A percentile compares a stretch with the other conserved stretches of the same genome.
phyloP scores from a whole-genome alignment of 1,140 invertebrate species.

The Pseudoatta argentina region DNA sequence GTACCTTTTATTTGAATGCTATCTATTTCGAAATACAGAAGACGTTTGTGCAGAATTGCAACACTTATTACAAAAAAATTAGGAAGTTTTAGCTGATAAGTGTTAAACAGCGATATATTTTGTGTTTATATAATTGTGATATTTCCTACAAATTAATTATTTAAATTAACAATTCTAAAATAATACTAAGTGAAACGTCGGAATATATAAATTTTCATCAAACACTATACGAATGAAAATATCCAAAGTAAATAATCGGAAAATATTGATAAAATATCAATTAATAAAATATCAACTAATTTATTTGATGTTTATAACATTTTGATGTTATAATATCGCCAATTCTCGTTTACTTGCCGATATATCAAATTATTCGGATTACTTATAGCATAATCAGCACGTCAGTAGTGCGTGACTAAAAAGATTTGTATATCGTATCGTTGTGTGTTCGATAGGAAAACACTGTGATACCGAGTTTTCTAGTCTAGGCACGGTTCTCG shows the following conservation, averaged over 20 bases:
- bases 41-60: not conserved
- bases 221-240: not conserved
- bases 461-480: slow-evolving; percentile 20
- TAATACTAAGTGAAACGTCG: too few relatives aligned
- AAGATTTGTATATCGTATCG: slow-evolving; percentile 6
- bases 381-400: slow-evolving; percentile 24
- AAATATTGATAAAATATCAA: not conserved
- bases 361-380: slow-evolving; percentile 13
- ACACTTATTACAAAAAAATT: not conserved
- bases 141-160: not conserved
- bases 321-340: not conserved
- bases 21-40: slow-evolving; percentile 8
- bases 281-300: not conserved
- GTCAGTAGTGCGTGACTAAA: slow-evolving; percentile 32
- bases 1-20: not conserved
- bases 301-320: not conserved
- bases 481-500: slow-evolving; percentile 4
- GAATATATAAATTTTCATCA: not conserved
- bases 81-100: not conserved
- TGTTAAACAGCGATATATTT: not conserved
- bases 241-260: not conserved
- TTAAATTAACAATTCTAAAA: not conserved
- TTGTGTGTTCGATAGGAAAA: not conserved
- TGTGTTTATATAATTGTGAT: not conserved
- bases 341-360: slow-evolving; percentile 1